Evolutionary conservation across 2,888 invertebrate genomes (phyloP).

Genomic region (Drosophila flavopinicola): DNA sequence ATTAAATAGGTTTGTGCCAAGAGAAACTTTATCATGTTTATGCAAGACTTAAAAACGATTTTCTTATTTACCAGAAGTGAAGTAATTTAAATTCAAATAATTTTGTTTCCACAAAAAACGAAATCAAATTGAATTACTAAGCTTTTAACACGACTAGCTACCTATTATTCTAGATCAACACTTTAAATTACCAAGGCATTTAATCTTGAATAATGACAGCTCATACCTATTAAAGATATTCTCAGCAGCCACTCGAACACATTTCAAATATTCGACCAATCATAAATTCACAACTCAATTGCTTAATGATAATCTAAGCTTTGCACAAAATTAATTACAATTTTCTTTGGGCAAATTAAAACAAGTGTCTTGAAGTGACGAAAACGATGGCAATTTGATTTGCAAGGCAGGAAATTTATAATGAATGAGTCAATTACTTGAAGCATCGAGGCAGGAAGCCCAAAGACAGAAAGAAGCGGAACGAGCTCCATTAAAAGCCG

Average conservation of each 20-base stretch:
- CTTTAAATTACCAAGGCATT: not conserved
- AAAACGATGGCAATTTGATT: constrained; percentile 36
- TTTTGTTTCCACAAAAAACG: no score
- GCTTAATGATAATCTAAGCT: constrained; percentile 16
- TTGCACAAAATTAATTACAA: constrained; percentile 31
- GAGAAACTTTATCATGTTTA: not conserved
- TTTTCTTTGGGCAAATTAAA: constrained; percentile 24
- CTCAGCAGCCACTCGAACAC: not conserved
- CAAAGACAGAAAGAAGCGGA: not conserved
- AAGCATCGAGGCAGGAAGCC: not conserved
- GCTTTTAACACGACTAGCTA: no score
- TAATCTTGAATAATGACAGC: not conserved
- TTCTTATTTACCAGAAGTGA: no score
- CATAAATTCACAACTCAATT: constrained; percentile 23
- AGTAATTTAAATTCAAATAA: no score
- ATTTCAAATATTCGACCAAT: no score
- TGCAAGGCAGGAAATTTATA: constrained; percentile 27
- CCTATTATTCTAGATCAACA: no score
- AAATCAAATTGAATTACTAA: no score
- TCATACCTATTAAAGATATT: not conserved
- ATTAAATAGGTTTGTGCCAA: not conserved
- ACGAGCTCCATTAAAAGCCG: constrained; percentile 32
- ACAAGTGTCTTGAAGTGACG: constrained; percentile 20
- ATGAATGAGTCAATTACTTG: constrained; percentile 51
- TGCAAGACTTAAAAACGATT: no score